phyloP scores from a whole-genome alignment of 2,797 vertebrate species.

The Parauchenoglanis punctatus region DNA sequence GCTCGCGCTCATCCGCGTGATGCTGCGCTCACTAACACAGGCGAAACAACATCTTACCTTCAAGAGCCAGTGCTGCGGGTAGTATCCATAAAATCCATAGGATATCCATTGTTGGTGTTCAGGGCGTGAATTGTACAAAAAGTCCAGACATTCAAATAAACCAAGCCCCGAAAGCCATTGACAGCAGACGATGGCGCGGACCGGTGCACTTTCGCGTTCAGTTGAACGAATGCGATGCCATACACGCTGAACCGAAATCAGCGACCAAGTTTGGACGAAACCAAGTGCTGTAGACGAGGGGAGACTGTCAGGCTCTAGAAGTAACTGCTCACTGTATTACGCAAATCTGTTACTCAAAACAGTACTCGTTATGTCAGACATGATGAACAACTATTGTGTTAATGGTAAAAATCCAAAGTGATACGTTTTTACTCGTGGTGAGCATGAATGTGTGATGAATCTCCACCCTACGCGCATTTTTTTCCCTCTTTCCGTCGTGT shows the following conservation, averaged over 20 bases:
- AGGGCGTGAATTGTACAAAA: slow-evolving; percentile 31
- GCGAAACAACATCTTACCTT: slow-evolving; percentile 76
- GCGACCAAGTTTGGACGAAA: slow-evolving; percentile 78
- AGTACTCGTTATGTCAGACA: rapidly evolving
- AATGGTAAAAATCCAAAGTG: neutral
- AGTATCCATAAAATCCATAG: slow-evolving; percentile 85
- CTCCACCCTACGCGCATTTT: slow-evolving; percentile 54
- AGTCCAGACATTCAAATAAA: slow-evolving; percentile 78
- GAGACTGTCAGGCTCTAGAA: slow-evolving; percentile 43
- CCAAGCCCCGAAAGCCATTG: slow-evolving; percentile 80
- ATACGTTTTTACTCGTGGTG: neutral
- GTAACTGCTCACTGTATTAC: neutral
- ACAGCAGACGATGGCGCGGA: slow-evolving; percentile 70
- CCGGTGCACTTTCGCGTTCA: slow-evolving; percentile 74
- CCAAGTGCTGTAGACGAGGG: slow-evolving; percentile 78
- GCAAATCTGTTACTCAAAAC: neutral
- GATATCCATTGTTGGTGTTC: slow-evolving; percentile 82
- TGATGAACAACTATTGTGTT: too few relatives aligned
- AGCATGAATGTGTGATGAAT: neutral
- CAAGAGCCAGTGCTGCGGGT: slow-evolving; percentile 78
- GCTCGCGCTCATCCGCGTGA: slow-evolving; percentile 53
- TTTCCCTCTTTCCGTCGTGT: slow-evolving; percentile 64
- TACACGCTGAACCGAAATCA: slow-evolving; percentile 74
- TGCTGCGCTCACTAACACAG: slow-evolving; percentile 61
- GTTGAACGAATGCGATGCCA: slow-evolving; percentile 71